Evolutionary conservation across 2,113 vertebrate species (phyloP).

Genomic region (Numenius arquata): DNA sequence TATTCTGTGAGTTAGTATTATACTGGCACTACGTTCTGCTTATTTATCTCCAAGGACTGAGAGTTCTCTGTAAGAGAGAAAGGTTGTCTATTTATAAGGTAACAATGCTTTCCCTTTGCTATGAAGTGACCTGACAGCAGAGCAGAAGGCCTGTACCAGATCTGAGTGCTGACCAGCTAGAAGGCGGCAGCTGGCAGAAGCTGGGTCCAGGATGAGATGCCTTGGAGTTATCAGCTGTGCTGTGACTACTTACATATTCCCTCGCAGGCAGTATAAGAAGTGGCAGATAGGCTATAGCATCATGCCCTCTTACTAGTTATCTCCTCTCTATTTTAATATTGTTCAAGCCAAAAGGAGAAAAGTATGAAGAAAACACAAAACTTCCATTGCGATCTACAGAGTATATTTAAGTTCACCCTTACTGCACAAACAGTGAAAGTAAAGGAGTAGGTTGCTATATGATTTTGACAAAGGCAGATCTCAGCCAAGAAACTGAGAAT

Average conservation of each 20-base stretch:
- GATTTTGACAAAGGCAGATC: neutral
- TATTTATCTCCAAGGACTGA: neutral
- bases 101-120: neutral
- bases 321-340: neutral
- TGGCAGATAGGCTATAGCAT: no score
- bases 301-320: no score
- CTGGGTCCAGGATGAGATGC: neutral
- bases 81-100: neutral
- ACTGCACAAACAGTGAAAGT: rapidly evolving
- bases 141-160: neutral
- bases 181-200: neutral
- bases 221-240: neutral
- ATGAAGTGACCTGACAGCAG: neutral
- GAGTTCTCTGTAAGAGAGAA: neutral
- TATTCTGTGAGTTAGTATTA: neutral
- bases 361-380: neutral
- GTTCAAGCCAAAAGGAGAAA: neutral
- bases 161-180: neutral
- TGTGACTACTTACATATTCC: neutral
- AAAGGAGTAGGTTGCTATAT: neutral
- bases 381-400: neutral
- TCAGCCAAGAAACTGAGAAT: neutral
- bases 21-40: neutral
- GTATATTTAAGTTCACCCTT: neutral
- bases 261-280: neutral